Conservation (phyloP, 2,797 vertebrate genomes). For the Phalloptychus januarius region DNA sequence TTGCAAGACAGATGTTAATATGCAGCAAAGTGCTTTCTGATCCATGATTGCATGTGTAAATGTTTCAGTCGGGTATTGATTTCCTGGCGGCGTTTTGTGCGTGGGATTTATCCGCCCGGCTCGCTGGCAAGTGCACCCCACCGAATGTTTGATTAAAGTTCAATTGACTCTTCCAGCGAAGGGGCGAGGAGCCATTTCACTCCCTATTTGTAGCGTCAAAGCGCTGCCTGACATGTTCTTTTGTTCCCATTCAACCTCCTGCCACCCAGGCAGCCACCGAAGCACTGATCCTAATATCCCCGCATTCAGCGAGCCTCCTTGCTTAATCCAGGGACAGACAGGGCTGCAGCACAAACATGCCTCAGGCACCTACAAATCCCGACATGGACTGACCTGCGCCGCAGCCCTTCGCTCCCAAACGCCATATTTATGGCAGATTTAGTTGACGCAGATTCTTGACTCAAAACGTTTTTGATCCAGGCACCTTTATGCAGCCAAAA, state of each 20-base stretch:
- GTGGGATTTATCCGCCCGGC: slow-evolving; percentile 84
- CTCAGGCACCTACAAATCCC: slow-evolving; percentile 75
- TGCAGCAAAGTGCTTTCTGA: slow-evolving; percentile 88
- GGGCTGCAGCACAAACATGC: slow-evolving; percentile 74
- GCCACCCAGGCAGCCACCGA: slow-evolving; percentile 89
- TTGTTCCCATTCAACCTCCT: slow-evolving; percentile 88
- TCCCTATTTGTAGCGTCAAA: slow-evolving; percentile 86
- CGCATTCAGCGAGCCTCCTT: slow-evolving; percentile 78
- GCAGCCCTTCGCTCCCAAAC: slow-evolving; percentile 26
- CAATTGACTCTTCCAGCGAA: slow-evolving; percentile 87
- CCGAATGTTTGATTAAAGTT: slow-evolving; percentile 96
- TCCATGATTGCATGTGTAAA: slow-evolving; percentile 91
- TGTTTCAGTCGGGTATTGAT: slow-evolving; percentile 96
- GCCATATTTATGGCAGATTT: slow-evolving; percentile 13
- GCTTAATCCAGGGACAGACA: slow-evolving; percentile 86
- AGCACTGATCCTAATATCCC: slow-evolving; percentile 85
- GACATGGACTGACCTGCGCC: slow-evolving; percentile 74
- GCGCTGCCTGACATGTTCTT: slow-evolving; percentile 85
- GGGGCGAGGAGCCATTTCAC: slow-evolving; percentile 83
- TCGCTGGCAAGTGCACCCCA: slow-evolving; percentile 77
- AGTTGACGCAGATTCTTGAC: background rate
- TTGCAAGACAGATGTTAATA: slow-evolving; percentile 83
- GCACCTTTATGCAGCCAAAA: slow-evolving; percentile 8
- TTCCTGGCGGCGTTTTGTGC: slow-evolving; percentile 89
- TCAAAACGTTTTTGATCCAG: background rate